Base-by-base conservation (phyloP, 1,140 invertebrate species). In the Drosophila lacertosa region DNA sequence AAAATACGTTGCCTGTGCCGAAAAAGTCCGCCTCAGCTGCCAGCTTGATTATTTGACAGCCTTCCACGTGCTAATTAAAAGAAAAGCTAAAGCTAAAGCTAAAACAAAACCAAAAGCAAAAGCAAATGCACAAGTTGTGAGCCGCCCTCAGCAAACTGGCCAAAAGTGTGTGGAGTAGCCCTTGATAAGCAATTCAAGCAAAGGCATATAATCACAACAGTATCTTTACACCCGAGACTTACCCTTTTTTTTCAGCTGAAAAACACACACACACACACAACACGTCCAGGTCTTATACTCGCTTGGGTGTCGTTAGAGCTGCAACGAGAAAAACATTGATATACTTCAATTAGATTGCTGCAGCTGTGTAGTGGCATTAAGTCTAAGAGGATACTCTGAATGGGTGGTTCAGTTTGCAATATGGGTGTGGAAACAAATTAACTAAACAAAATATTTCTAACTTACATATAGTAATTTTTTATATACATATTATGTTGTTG, bases 221-320 rank as follows among this genome's bases (percentile, higher is more conserved):
- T 84, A 80, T 84, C 76, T 81, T 64, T 62, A 18, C 32, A 11
- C 48, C 35, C 39, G 60, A 57, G 76, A 86, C 81, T 84, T 77
- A 86, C 81, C 74, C 81, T 39, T 42, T 37, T 59, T 62, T 57
- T 32, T 11, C n/a, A n/a, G n/a, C n/a, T n/a, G n/a, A n/a, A n/a
- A n/a, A n/a, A 2, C 9, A n/a, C 60, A 50, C 29, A 37, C 57
- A 37, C 57, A 5, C 42, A 10, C 32, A 60, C 20, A 48, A 37
- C 44, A 2, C 33, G 33, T 11, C 40, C 37, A 6, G 13, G 4
- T 10, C 57, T n/a, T 26, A 62, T 39, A 62, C 47, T 69, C 78
- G 26, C 80, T 42, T 32, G 81, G 77, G 81, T 77, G 68, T 86
- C 81, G 82, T 88, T 86, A 77, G 65, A 81, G 62, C 82, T 86